phyloP scores from a whole-genome alignment of 1,140 invertebrate species.

The Camponotus pennsylvanicus region DNA sequence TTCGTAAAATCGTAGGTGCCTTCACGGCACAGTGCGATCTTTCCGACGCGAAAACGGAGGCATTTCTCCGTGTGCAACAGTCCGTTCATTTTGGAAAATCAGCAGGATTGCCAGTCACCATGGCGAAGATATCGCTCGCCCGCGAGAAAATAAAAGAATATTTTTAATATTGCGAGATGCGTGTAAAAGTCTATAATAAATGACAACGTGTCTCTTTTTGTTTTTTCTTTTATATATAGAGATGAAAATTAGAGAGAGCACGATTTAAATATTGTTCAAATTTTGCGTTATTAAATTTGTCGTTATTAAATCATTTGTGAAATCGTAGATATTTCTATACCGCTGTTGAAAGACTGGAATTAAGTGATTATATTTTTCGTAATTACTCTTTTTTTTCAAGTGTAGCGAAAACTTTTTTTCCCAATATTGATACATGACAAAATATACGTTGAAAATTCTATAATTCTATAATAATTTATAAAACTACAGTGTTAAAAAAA shows the following conservation, averaged over 20 bases:
- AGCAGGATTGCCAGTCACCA: constrained; percentile 33
- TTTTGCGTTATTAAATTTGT: constrained; percentile 35
- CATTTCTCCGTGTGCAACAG: constrained; percentile 7
- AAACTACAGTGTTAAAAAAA: neutral
- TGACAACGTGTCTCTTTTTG: neutral
- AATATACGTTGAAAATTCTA: neutral
- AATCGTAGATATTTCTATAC: constrained; percentile 34
- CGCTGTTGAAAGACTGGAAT: neutral
- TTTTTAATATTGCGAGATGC: neutral
- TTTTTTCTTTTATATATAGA: neutral
- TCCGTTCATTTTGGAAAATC: constrained; percentile 18
- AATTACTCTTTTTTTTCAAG: neutral
- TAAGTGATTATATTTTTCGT: neutral
- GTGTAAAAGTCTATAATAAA: constrained; percentile 3
- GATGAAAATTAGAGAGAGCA: neutral
- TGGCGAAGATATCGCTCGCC: constrained; percentile 28
- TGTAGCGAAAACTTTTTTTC: neutral
- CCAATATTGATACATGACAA: too few relatives aligned
- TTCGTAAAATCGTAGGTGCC: constrained; percentile 71
- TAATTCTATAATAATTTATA: neutral
- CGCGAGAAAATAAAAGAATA: constrained; percentile 6
- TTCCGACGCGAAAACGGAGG: constrained; percentile 1
- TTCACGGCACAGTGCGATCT: constrained; percentile 11
- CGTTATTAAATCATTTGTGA: constrained; percentile 64
- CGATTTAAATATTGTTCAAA: constrained; percentile 45